phyloP scores from a whole-genome alignment of 2,888 invertebrate genomes.

The Seira ritae region DNA sequence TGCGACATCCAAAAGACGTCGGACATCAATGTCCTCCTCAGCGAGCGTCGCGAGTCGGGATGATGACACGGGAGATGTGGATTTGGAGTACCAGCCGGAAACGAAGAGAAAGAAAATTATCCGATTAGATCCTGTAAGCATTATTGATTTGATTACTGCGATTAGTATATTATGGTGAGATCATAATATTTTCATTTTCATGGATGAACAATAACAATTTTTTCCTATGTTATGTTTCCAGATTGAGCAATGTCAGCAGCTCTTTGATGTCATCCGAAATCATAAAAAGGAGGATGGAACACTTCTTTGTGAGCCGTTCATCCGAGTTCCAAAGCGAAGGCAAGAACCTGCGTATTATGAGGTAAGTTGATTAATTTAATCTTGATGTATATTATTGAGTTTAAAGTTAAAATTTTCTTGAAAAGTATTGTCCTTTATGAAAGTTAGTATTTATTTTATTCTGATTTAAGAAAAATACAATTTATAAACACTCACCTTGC shows the following conservation, averaged over 20 bases:
- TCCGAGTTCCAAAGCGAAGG: constrained; percentile 94
- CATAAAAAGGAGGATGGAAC: constrained; percentile 95
- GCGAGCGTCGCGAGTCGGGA: constrained; percentile 71
- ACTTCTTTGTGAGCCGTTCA: constrained; percentile 94
- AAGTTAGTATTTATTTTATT: not conserved
- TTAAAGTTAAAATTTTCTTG: too few species aligned
- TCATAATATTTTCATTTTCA: too few species aligned
- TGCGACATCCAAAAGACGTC: constrained; percentile 65
- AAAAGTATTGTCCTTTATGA: too few species aligned
- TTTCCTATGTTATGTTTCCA: constrained; percentile 74
- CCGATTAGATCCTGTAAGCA: constrained; percentile 67
- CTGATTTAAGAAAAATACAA: too few species aligned
- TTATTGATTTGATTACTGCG: not conserved
- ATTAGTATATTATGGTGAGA: too few species aligned
- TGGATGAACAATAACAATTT: too few species aligned
- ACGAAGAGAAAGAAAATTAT: constrained; percentile 68
- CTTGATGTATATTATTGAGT: not conserved
- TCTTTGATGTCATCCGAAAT: constrained; percentile 93
- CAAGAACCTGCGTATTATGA: constrained; percentile 95
- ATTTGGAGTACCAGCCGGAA: constrained; percentile 72
- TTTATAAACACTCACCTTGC: not conserved
- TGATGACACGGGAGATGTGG: constrained; percentile 68
- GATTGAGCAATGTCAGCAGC: constrained; percentile 91
- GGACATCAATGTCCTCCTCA: constrained; percentile 72
- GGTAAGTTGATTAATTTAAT: constrained; percentile 70